phyloP scores from a whole-genome alignment of 1,140 invertebrate species.

The Charaxes varanes region DNA sequence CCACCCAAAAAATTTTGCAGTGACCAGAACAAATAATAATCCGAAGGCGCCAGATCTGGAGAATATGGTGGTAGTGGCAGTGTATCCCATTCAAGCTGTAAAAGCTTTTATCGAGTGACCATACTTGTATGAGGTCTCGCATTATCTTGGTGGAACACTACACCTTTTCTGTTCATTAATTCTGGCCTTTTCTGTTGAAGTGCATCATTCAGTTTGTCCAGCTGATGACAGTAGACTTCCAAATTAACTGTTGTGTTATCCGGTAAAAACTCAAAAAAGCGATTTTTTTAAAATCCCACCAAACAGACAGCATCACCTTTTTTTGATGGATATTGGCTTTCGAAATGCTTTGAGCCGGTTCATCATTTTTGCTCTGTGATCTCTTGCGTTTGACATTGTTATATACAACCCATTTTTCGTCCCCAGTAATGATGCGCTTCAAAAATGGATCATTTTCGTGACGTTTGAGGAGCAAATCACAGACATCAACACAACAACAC shows the following conservation, averaged over 20 bases:
- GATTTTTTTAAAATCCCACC: conserved; percentile 12
- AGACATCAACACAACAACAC: conserved; percentile 1
- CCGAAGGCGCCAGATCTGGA: conserved; percentile 9
- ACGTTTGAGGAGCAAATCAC: conserved; percentile 6
- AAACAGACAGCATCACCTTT: conserved; percentile 14
- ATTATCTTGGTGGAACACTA: conserved; percentile 20
- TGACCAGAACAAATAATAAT: conserved; percentile 9
- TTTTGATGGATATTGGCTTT: conserved; percentile 15
- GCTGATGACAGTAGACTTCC: conserved; percentile 7
- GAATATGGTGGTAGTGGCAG: conserved; percentile 4
- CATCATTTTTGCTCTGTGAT: conserved; percentile 8
- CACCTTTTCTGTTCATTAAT: conserved; percentile 19
- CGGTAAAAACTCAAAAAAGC: conserved; percentile 11
- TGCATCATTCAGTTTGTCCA: conserved; percentile 11
- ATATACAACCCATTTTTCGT: conserved; percentile 9
- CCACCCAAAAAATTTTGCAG: conserved; percentile 10
- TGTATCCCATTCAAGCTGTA: conserved; percentile 7
- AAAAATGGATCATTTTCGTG: conserved; percentile 13
- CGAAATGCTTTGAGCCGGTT: conserved; percentile 7
- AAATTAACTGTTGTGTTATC: conserved; percentile 9
- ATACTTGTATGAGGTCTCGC: conserved; percentile 14
- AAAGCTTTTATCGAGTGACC: conserved; percentile 9
- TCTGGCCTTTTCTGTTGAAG: conserved; percentile 20
- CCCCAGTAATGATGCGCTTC: conserved; percentile 8
- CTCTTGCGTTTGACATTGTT: conserved; percentile 14